Evolutionary conservation across 2,113 vertebrate genomes (phyloP).

Genomic region (Eira barbara): DNA sequence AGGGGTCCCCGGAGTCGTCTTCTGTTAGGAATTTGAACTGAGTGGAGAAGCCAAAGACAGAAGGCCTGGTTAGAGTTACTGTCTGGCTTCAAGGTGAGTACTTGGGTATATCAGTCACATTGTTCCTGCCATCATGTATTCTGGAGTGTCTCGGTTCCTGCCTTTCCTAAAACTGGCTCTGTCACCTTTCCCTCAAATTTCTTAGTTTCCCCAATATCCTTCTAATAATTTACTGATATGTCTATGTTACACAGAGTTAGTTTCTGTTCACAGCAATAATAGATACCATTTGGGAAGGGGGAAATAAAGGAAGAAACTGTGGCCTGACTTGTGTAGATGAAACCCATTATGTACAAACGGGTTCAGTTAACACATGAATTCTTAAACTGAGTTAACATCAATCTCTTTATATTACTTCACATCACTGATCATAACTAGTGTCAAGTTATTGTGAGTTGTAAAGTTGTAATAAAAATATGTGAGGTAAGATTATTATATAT

Average conservation of each 20-base stretch:
- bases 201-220: neutral
- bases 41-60: neutral
- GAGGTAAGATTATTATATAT: conserved; percentile 20
- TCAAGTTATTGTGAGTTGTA: conserved; percentile 24
- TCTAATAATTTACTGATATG: neutral
- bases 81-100: neutral
- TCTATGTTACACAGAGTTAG: neutral
- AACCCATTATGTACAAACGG: neutral
- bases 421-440: neutral
- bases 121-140: neutral
- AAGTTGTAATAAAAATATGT: conserved; percentile 39
- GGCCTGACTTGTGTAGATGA: neutral
- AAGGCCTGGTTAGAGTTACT: neutral
- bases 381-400: conserved; percentile 56
- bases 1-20: neutral
- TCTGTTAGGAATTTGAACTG: neutral
- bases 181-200: neutral
- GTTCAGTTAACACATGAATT: neutral
- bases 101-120: neutral
- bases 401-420: conserved; percentile 47
- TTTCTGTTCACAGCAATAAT: neutral
- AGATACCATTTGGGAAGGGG: neutral
- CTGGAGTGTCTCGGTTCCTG: neutral
- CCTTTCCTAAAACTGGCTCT: neutral
- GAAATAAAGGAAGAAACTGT: neutral